A percentile compares a stretch with the other conserved stretches of the same genome.
Conservation (phyloP, 2,113 vertebrate species). For the Actenoides hombroni region DNA sequence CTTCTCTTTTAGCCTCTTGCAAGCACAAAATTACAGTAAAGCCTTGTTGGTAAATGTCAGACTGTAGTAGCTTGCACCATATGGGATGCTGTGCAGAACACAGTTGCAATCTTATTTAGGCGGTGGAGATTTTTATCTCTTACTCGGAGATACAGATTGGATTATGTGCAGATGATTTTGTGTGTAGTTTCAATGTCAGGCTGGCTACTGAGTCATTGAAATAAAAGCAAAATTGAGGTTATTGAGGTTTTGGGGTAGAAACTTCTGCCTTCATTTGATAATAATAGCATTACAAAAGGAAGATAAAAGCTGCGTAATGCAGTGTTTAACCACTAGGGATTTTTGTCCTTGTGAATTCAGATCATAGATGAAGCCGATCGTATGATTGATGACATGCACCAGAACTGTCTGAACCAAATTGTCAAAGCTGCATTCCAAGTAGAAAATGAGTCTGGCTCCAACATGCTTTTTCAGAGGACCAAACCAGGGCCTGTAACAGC, state of each 20-base stretch:
- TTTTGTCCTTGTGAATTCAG: constrained; percentile 61
- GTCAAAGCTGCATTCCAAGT: constrained; percentile 78
- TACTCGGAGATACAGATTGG: neutral
- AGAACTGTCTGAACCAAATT: constrained; percentile 89
- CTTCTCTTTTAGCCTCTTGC: neutral
- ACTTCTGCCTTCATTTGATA: neutral
- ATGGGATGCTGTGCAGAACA: neutral
- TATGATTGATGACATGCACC: constrained; percentile 96
- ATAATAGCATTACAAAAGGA: neutral
- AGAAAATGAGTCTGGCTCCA: neutral
- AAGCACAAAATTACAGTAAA: neutral
- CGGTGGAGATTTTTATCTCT: neutral
- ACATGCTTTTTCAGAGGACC: constrained; percentile 74
- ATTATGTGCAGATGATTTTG: neutral
- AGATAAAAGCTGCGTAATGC: neutral
- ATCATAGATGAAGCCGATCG: constrained; percentile 93
- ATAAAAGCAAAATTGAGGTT: neutral
- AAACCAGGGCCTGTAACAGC: constrained; percentile 78
- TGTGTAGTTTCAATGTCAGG: neutral
- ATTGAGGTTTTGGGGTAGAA: neutral
- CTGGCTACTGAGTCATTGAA: neutral
- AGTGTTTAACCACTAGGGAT: neutral
- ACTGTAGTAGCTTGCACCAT: neutral
- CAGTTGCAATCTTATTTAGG: neutral
- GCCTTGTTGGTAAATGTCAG: neutral